Evolutionary conservation across 2,888 invertebrate species (phyloP), one percentile per base, ranked within the genome.

Genomic region (Globia sparganii): DNA sequence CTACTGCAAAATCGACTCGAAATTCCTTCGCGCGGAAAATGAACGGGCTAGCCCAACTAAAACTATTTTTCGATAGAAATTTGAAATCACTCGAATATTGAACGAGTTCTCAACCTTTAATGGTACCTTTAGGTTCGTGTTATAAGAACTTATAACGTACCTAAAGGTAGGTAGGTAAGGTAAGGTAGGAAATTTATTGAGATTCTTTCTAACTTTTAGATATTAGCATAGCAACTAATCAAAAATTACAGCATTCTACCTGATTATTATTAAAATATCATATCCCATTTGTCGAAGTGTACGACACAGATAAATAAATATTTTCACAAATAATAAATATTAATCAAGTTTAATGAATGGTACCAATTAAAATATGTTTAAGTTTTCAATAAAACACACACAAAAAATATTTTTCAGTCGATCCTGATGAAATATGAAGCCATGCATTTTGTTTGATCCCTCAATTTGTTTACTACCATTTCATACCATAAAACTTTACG

Each of bases 1-100:
- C 75, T 68, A 80, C 69, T 77, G 73, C 69, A 75, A 87, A 88
- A 86, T 87, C 87, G 83, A 86, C 80, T 89, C 65, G 74, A 85
- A 85, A 87, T 85, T 87, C 86, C 84, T 88, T 87, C 80, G 80
- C 85, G 66, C 71, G 81, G 86, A 86, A 90, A 90, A 90, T 89
- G 86, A 85, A 86, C 86, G 86, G 69, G 64, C 81, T 82, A 76
- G 84, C 74, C 76, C 79, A 71, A 86, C 87, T 79, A 56, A 81
- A 83, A 83, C 83, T 85, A 86, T 84, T 87, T 76, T 67, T 73
- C 64, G 66, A 77, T 83, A 80, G 78, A 58, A 83, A 69, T 78
- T 84, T 80, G 58, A 78, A 82, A 82, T 70, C 70, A 77, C 72
- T 81, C 34, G 64, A 72, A 72, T 75, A 70, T 77, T 69, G 67